Conservation (phyloP, 2,888 invertebrate species). For the Chrysotoxum bicinctum region DNA sequence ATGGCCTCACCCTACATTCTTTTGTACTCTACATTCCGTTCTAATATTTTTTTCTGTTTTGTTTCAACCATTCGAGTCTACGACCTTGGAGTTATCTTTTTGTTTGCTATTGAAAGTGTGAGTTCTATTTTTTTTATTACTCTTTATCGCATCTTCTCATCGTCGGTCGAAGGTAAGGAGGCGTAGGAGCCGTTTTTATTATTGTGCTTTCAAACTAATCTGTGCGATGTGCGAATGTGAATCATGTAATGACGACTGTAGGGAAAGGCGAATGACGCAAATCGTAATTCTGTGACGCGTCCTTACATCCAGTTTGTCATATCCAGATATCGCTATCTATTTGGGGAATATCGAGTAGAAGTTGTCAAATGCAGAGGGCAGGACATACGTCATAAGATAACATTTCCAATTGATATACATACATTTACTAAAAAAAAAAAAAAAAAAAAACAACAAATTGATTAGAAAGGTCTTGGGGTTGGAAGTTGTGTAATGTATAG, state of each 20-base stretch:
- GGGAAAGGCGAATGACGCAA: constrained; percentile 55
- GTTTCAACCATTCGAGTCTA: constrained; percentile 59
- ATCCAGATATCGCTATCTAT: constrained; percentile 2
- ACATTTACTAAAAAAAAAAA: too few relatives aligned
- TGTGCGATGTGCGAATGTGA: constrained; percentile 44
- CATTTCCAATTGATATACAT: neutral
- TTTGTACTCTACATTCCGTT: constrained; percentile 32
- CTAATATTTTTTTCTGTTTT: constrained; percentile 43
- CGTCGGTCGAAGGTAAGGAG: constrained; percentile 7
- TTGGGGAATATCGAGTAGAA: constrained; percentile 19
- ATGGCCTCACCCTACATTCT: constrained; percentile 16
- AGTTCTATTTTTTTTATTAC: constrained; percentile 13
- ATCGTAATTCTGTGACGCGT: constrained; percentile 19
- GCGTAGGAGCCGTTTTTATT: constrained; percentile 42
- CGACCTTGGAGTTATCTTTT: constrained; percentile 58
- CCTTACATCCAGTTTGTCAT: constrained; percentile 34
- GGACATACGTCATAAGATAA: neutral
- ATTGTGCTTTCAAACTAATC: constrained; percentile 43
- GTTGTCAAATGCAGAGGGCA: neutral
- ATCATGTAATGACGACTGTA: constrained; percentile 26
- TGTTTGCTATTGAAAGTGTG: constrained; percentile 49
- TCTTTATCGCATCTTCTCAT: constrained; percentile 31
- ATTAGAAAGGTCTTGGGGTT: neutral
- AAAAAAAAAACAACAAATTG: neutral
- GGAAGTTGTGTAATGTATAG: neutral